Evolutionary conservation across 2,113 vertebrate genomes (phyloP).

Genomic region (Gallinago paraguaiae): DNA sequence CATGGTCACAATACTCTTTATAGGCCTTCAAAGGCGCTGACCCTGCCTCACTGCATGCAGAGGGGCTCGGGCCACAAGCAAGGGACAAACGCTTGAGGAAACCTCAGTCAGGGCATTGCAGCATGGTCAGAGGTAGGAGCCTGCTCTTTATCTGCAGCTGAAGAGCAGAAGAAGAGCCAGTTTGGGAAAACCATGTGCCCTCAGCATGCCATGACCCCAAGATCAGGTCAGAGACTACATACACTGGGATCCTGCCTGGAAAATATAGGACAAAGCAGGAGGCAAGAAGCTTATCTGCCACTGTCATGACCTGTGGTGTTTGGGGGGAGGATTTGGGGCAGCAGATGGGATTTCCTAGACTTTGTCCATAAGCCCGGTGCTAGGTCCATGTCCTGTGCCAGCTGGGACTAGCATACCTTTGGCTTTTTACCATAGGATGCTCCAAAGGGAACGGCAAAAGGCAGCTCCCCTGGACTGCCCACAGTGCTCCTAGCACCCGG

Average conservation of each 20-base stretch:
- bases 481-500: neutral
- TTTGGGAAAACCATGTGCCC: neutral
- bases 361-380: neutral
- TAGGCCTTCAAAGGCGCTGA: neutral
- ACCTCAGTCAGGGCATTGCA: neutral
- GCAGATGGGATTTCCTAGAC: slow-evolving; percentile 18
- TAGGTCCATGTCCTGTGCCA: neutral
- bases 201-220: neutral
- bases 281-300: neutral
- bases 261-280: neutral
- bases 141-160: neutral
- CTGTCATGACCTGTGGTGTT: neutral
- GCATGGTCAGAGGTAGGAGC: neutral
- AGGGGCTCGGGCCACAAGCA: neutral
- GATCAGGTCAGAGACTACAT: neutral
- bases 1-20: accelerated
- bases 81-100: neutral
- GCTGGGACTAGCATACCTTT: neutral
- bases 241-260: neutral
- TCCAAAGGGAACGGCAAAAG: neutral
- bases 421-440: neutral
- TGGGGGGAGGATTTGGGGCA: neutral
- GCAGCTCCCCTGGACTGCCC: neutral
- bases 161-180: neutral
- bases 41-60: neutral